Evolutionary conservation across 1,140 invertebrate genomes (phyloP), one percentile per base, ranked within the genome.

Genomic region (Cardiocondyla obscurior): DNA sequence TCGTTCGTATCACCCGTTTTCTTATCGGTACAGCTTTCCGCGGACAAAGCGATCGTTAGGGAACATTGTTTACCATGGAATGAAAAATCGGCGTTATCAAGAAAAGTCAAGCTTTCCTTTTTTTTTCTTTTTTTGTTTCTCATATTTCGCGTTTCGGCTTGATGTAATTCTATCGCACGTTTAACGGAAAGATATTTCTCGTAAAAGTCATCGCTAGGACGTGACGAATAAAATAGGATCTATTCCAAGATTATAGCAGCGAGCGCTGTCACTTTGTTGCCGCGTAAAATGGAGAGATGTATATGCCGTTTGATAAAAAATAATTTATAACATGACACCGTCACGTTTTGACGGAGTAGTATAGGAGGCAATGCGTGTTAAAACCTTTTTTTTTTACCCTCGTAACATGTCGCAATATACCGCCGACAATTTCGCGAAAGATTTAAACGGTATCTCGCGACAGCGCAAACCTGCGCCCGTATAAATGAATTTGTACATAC

Each of bases 381-480:
- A n/a, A n/a, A n/a, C n/a, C n/a, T n/a, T n/a, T n/a, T n/a, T n/a
- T n/a, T n/a, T n/a, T n/a, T n/a, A n/a, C n/a, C n/a, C n/a, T n/a
- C n/a, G n/a, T n/a, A n/a, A n/a, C n/a, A n/a, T n/a, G n/a, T n/a
- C n/a, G n/a, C n/a, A n/a, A n/a, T n/a, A n/a, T n/a, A n/a, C n/a
- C n/a, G n/a, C n/a, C n/a, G n/a, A n/a, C n/a, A n/a, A n/a, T n/a
- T n/a, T n/a, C n/a, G n/a, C n/a, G n/a, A n/a, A n/a, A 39, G 10
- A 39, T 62, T 12, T 39, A 22, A 19, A 0, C 93, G 16, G 96
- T 94, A 51, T 95, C 96, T 88, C 96, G 94, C 12, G 73, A 95
- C 83, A 58, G 7, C 49, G 8, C 19, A 81, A 12, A 95, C 77
- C 28, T 69, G 30, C n/a, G 3, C n/a, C 7, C 90, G 25, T 5